Conservation (phyloP, 2,797 vertebrate genomes). For the Halcyon leucocephala region DNA sequence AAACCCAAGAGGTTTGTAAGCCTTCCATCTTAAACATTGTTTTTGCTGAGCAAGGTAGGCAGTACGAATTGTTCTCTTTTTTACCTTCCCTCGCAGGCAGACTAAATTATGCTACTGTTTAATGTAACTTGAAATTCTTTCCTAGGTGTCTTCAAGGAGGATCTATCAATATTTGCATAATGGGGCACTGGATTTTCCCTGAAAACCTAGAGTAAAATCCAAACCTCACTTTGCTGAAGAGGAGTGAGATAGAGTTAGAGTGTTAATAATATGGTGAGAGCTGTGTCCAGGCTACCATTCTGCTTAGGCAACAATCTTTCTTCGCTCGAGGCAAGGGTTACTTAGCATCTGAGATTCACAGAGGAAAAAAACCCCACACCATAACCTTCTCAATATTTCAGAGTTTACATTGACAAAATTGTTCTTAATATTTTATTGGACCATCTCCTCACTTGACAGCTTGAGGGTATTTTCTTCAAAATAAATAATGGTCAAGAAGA, state of each 20-base stretch:
- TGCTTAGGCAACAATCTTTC: neutral
- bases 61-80: neutral
- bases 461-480: constrained; percentile 42
- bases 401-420: constrained; percentile 60
- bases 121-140: neutral
- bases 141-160: neutral
- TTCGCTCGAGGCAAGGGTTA: neutral
- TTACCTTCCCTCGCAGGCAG: neutral
- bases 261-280: neutral
- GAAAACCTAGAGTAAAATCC: neutral
- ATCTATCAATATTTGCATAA: neutral
- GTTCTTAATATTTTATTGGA: constrained; percentile 62
- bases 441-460: neutral
- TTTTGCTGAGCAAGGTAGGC: neutral
- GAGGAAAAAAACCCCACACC: neutral
- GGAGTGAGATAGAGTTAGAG: neutral
- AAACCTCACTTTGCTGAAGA: neutral
- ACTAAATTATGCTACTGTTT: neutral
- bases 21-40: neutral
- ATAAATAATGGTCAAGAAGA: constrained; percentile 49
- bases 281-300: neutral
- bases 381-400: constrained; percentile 56
- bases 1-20: neutral
- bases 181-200: neutral
- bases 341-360: constrained; percentile 15